Evolutionary conservation across 2,113 vertebrate genomes (phyloP), one percentile per base, ranked within the genome.

Genomic region (Tor tambroides): DNA sequence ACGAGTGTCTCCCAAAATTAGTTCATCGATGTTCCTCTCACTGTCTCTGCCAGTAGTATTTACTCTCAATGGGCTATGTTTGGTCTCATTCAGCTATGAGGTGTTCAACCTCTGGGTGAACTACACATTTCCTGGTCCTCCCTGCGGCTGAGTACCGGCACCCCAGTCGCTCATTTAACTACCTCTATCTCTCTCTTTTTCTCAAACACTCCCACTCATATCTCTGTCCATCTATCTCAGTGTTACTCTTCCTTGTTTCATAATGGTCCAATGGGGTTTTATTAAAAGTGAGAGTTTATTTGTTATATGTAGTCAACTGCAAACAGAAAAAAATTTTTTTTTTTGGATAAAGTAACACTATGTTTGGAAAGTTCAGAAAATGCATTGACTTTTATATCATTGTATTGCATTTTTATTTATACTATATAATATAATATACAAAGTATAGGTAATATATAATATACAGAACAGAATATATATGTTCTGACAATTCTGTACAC

Each of bases 11-110:
- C 38, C 8, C 59, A 30, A n/a, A 46, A 67, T 82, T 49, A 82
- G n/a, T 49, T 82, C 41, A 67, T 82, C 12, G n/a, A 46, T 26
- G 14, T 65, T 11, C 51, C 10, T 59, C 30, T 41, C 56, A 8
- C 56, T 43, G 14, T 82, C 38, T 82, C 61, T 82, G 61, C 38
- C 38, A 82, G 38, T 26, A 65, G 26, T 49, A 49, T 82, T 82
- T 67, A 82, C 61, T 82, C 80, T 67, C 26, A 6, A 26, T 49
- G 41, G 61, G n/a, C 15, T 67, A 17, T 49, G 61, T 67, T 82
- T 82, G 61, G 80, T 67, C 80, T 82, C 78, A 80, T 26, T 63
- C 61, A 30, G 80, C 61, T 82, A 28, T 30, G 80, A 67, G 61
- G 41, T 46, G 6, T 82, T 82, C 38, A 67, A 67, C 80, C 80